Evolutionary conservation across 2,797 vertebrate genomes (phyloP).

Genomic region (Lemur catta): DNA sequence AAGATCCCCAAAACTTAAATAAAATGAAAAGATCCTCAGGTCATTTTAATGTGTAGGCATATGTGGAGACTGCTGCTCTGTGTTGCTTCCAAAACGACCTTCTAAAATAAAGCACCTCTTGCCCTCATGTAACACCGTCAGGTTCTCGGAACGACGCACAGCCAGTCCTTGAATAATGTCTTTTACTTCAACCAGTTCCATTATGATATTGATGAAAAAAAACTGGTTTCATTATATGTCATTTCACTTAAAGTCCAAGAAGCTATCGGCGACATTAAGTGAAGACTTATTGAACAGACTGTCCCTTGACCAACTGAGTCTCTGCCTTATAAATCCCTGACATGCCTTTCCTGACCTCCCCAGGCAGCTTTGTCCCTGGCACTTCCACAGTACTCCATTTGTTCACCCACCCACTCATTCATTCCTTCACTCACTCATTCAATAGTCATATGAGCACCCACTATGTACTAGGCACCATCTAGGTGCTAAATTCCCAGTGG

Average conservation of each 20-base stretch:
- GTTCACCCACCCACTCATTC: neutral
- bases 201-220: neutral
- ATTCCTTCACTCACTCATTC: neutral
- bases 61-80: neutral
- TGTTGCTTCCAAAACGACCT: neutral
- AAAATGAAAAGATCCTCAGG: neutral
- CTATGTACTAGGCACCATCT: neutral
- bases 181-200: neutral
- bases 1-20: neutral
- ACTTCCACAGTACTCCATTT: neutral
- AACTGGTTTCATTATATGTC: neutral
- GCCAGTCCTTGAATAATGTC: neutral
- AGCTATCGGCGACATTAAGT: neutral
- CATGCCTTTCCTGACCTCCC: neutral
- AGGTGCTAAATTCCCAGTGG: neutral
- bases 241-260: neutral
- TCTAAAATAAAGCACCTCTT: neutral
- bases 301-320: neutral
- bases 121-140: neutral
- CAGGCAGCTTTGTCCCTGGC: neutral
- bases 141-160: neutral
- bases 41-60: neutral
- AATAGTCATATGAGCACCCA: neutral
- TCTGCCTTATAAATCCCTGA: neutral
- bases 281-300: neutral